These are phyloP conservation scores for Chloroclysta siterata DNA, from an alignment of 2,888 invertebrate genomes.

Conservation along the genomic window DNA sequence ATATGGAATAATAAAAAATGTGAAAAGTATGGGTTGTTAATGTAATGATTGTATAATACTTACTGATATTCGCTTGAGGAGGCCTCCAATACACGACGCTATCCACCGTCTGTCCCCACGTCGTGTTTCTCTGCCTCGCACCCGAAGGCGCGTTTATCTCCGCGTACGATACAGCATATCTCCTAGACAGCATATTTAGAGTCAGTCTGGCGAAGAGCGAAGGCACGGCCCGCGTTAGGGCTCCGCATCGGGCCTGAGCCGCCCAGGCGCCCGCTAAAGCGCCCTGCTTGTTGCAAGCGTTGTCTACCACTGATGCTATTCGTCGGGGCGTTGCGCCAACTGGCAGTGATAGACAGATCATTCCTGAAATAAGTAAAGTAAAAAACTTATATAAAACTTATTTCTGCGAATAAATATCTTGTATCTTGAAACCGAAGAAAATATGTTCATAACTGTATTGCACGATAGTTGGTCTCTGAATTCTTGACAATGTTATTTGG, in stretches of 20 bases:
- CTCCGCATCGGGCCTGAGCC: slow-evolving; percentile 77
- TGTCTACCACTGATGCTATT: slow-evolving; percentile 62
- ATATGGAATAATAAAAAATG: not conserved
- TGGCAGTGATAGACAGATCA: slow-evolving; percentile 87
- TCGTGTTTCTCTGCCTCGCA: slow-evolving; percentile 75
- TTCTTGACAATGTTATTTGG: too few relatives aligned
- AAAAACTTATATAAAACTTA: too few relatives aligned
- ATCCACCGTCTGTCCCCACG: slow-evolving; percentile 88
- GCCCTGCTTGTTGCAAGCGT: slow-evolving; percentile 76
- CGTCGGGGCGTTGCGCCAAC: slow-evolving; percentile 77
- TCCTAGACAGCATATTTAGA: slow-evolving; percentile 87
- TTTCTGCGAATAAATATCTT: too few relatives aligned
- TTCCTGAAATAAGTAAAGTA: slow-evolving; percentile 80
- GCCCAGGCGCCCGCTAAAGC: slow-evolving; percentile 82
- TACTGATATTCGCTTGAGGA: slow-evolving; percentile 91
- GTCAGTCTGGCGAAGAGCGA: slow-evolving; percentile 78
- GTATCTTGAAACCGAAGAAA: too few relatives aligned
- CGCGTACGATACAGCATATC: slow-evolving; percentile 88
- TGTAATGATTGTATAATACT: slow-evolving; percentile 50
- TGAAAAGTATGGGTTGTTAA: too few relatives aligned
- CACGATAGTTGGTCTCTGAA: too few relatives aligned
- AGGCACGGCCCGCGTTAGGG: slow-evolving; percentile 87
- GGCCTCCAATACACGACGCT: slow-evolving; percentile 89
- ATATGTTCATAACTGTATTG: not conserved
- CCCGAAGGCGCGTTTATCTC: slow-evolving; percentile 78